Evolutionary conservation across 2,888 invertebrate genomes (phyloP), one percentile per base, ranked within the genome.

Genomic region (Scaptomyza cyrtandrae): DNA sequence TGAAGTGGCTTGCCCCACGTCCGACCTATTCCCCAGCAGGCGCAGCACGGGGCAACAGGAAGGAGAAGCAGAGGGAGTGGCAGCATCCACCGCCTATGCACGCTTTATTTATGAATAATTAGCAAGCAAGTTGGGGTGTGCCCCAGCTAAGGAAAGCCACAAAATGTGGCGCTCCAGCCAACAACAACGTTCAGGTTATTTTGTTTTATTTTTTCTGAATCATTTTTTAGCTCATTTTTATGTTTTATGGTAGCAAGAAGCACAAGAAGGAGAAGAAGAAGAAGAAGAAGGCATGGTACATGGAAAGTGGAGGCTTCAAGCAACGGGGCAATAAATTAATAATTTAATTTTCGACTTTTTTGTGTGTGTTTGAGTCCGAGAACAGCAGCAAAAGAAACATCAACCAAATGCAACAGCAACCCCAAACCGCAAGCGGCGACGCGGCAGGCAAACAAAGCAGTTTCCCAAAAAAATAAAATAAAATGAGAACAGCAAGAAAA

Each of bases 61-160:
- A 7, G n/a, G 41, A 10, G 41, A 5, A 9, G 41, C 4, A 16
- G 1, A 1, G 41, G 10, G 0, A 16, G 39, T 39, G 16, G 14
- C 39, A 41, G 41, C 55, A 24, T 13, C 57, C 44, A 58, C 70
- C 49, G 67, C 71, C 71, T 75, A 69, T 68, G 66, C 54, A 55
- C 66, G 77, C 84, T 79, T 89, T 87, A 89, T 88, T 89, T 89
- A 89, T 89, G 90, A 88, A 90, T 88, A 90, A 88, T 90, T 88
- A 89, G 88, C 81, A 63, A 75, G 72, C 68, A 58, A 29, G 55
- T 61, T 68, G 72, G 73, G 68, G 16, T 41, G 16, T 16, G 16
- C 67, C 68, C 52, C n/a, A 14, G 53, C 64, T 56, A 74, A 69
- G 74, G 69, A 53, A 64, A 74, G 71, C 80, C 86, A 62, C 79